Percentiles rank a stretch among this genome's conserved stretches.
Conservation (phyloP, 2,113 vertebrate species). For the Pycnonotus jocosus region DNA sequence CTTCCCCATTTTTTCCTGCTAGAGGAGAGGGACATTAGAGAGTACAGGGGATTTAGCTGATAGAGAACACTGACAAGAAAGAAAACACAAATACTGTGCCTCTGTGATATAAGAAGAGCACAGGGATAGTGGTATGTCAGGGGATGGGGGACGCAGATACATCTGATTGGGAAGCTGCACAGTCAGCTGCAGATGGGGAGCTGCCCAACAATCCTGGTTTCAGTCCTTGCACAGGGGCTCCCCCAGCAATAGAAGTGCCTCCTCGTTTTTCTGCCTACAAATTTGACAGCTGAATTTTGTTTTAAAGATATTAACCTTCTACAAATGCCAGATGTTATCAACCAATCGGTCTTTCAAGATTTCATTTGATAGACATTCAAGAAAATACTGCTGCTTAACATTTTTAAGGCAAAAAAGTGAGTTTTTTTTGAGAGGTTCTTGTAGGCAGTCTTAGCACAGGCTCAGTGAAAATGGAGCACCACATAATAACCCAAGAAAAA, state of each 20-base stretch:
- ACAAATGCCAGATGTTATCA: accelerated
- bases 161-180: accelerated
- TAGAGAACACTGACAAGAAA: background rate
- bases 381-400: background rate
- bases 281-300: background rate
- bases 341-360: background rate
- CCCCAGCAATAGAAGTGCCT: background rate
- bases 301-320: background rate
- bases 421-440: background rate
- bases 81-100: background rate
- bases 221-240: background rate
- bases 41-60: background rate
- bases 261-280: background rate
- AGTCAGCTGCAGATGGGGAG: background rate
- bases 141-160: accelerated
- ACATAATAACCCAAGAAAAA: background rate
- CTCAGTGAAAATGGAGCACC: background rate
- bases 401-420: background rate
- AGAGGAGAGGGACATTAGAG: background rate
- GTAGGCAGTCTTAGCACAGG: background rate
- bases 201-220: background rate
- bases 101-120: background rate
- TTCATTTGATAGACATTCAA: background rate
- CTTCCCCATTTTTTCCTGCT: background rate
- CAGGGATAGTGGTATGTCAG: background rate